phyloP scores from a whole-genome alignment of 2,113 vertebrate genomes.

The Cephalopterus ornatus region DNA sequence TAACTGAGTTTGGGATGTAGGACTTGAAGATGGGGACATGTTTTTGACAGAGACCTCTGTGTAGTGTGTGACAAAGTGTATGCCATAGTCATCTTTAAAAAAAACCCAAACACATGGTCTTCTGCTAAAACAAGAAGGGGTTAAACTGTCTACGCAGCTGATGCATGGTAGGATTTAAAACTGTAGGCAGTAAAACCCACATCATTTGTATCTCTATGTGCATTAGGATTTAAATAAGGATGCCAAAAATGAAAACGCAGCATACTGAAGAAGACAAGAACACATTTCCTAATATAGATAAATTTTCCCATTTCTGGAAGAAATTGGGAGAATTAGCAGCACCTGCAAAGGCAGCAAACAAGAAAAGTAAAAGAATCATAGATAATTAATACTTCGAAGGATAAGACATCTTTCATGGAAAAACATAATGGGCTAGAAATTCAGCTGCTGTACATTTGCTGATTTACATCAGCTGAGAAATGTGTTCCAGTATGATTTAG shows the following conservation, averaged over 20 bases:
- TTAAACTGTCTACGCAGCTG: constrained; percentile 34
- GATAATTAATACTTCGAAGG: constrained; percentile 43
- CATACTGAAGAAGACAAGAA: constrained; percentile 40
- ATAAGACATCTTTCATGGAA: constrained; percentile 28
- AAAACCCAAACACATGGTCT: background rate
- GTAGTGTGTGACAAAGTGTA: background rate
- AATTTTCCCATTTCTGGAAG: constrained; percentile 21
- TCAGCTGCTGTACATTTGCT: constrained; percentile 12
- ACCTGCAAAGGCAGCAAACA: constrained; percentile 48
- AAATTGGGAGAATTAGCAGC: constrained; percentile 1
- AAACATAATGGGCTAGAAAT: constrained; percentile 12
- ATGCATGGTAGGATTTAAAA: constrained; percentile 29
- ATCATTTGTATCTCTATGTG: constrained; percentile 2
- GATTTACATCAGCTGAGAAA: constrained; percentile 14
- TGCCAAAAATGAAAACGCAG: constrained; percentile 57
- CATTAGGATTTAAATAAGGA: constrained; percentile 51
- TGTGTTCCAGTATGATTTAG: background rate
- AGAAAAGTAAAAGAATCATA: constrained; percentile 25
- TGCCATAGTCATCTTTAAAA: background rate
- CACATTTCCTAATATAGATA: constrained; percentile 33
- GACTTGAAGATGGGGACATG: background rate
- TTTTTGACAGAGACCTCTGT: background rate
- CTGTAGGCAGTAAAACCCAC: constrained; percentile 22
- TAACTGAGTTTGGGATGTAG: background rate
- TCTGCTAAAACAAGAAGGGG: background rate